Percentiles rank a stretch among this genome's conserved stretches.
Conservation (phyloP, 2,888 invertebrate species). For the Halictus ligatus region DNA sequence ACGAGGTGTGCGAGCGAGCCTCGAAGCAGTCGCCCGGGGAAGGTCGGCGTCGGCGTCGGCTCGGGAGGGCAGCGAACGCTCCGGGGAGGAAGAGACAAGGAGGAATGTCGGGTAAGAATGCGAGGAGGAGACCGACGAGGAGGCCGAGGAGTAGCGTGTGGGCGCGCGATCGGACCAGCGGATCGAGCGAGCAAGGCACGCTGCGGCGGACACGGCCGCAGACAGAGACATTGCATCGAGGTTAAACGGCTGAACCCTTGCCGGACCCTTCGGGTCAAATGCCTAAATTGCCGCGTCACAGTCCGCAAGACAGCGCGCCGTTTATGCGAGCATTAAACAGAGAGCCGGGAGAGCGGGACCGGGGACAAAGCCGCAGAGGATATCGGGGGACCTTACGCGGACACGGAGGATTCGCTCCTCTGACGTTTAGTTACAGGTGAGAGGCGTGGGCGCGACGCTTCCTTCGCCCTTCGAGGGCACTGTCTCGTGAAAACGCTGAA, state of each 20-base stretch:
- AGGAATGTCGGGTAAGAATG: conserved; percentile 67
- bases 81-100: conserved; percentile 54
- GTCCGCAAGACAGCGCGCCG: conserved; percentile 75
- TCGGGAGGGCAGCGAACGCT: conserved; percentile 53
- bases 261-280: conserved; percentile 80
- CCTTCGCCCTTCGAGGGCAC: conserved; percentile 24
- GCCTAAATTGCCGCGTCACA: conserved; percentile 83
- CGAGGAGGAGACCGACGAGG: conserved; percentile 28
- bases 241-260: conserved; percentile 82
- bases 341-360: conserved; percentile 18
- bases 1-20: conserved; percentile 25
- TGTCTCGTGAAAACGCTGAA: not conserved
- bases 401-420: conserved; percentile 13
- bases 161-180: conserved; percentile 56
- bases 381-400: not conserved
- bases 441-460: conserved; percentile 52
- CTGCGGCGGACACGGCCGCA: conserved; percentile 61
- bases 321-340: conserved; percentile 76
- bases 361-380: not conserved
- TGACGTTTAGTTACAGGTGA: conserved; percentile 54
- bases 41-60: conserved; percentile 28
- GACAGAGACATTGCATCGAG: conserved; percentile 81
- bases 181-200: conserved; percentile 46
- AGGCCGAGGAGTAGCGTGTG: conserved; percentile 24
- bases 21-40: conserved; percentile 37